Base-by-base conservation (phyloP, 1,140 invertebrate genomes). In the Phymastichus coffea region DNA sequence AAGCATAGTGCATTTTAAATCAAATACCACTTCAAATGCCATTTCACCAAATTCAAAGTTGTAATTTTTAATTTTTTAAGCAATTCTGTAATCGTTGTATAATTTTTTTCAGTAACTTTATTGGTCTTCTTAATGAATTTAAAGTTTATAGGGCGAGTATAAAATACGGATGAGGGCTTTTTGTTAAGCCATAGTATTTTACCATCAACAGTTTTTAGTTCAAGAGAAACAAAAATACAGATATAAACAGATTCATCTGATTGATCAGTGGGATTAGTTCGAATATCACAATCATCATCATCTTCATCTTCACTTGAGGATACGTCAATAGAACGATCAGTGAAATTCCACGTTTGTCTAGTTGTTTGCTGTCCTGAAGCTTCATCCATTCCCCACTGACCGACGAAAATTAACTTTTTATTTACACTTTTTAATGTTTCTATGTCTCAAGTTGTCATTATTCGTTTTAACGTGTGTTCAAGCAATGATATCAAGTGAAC, bases 1-100 rank as follows among this genome's bases (percentile, higher is more conserved):
- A 17, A 48, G 12, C 10, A 47, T 33, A n/a, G 23, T 48, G 15
- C 46, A 48, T 17, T 48, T 48, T 4, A 48, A 28, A 48, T 48
- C 6, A 25, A 48, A 48, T 9, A n/a, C 8, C 10, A 48, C 4
- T 26, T 48, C 26, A 1, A 25, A 48, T 1, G 14, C 15, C 15
- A 8, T 7, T 23, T 26, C 1, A 1, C 15, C 26, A 15, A 25
- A 23, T 14, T 48, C 9, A 48, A 48, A 6, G 9, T 25, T 14
- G 14, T 48, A 12, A 3, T 23, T 10, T 48, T 23, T 4, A 26
- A 48, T 23, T 48, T 48, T 44, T 10, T 33, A 14, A 33, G 14
- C 7, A 6, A 8, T 8, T 33, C 14, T 14, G 7, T 8, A 33
- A 33, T 33, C 6, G 30, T 33, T 33, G 14, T 14, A 33, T 8